Evolutionary conservation across 2,113 vertebrate species (phyloP).

Genomic region (Ramphastos sulfuratus): DNA sequence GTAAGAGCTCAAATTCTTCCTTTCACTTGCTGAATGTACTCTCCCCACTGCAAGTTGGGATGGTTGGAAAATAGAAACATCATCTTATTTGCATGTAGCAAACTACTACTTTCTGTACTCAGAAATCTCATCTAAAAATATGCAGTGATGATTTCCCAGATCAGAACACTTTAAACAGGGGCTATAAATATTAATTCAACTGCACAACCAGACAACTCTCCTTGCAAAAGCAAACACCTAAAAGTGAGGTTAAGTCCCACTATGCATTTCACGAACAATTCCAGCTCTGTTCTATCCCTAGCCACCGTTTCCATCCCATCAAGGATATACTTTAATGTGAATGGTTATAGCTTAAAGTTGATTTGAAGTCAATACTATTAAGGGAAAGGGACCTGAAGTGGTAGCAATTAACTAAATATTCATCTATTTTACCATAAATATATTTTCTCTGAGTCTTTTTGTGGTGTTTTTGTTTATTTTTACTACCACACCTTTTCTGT

Average conservation of each 20-base stretch:
- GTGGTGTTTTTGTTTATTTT: neutral
- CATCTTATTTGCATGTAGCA: slow-evolving; percentile 26
- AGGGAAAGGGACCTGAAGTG: neutral
- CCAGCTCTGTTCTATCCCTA: neutral
- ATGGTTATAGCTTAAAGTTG: neutral
- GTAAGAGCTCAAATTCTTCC: slow-evolving; percentile 29
- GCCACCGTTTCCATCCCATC: neutral
- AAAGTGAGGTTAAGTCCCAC: neutral
- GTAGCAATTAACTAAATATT: neutral
- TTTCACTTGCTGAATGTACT: neutral
- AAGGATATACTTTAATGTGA: neutral
- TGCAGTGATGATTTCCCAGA: neutral
- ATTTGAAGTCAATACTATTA: neutral
- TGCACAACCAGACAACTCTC: neutral
- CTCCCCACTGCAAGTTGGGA: neutral
- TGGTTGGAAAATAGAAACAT: slow-evolving; percentile 58
- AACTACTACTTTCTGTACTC: slow-evolving; percentile 45
- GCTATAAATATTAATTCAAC: slow-evolving; percentile 46
- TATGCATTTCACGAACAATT: slow-evolving; percentile 8
- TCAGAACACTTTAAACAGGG: slow-evolving; percentile 13
- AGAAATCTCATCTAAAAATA: slow-evolving; percentile 68
- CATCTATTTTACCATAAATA: neutral
- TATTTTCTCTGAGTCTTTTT: neutral
- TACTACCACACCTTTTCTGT: neutral
- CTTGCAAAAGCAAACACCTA: slow-evolving; percentile 47